Percentiles rank a stretch among this genome's conserved stretches.
Evolutionary conservation across 2,797 vertebrate genomes (phyloP).

Genomic region (Thunnus albacares): DNA sequence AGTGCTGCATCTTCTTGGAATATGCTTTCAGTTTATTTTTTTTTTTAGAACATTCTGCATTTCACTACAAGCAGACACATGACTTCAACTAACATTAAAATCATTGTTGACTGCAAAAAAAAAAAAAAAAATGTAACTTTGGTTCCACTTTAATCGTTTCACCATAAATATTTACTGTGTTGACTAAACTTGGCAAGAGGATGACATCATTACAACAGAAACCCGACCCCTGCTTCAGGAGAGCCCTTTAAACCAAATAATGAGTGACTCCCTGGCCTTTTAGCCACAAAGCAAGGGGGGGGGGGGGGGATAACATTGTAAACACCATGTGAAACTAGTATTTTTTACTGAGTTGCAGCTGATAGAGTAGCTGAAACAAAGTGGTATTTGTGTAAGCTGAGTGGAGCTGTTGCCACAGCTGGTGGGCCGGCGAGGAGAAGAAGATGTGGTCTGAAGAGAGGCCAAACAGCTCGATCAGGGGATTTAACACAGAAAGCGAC

Average conservation of each 20-base stretch:
- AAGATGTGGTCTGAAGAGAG: constrained; percentile 40
- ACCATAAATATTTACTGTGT: constrained; percentile 13
- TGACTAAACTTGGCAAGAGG: constrained; percentile 23
- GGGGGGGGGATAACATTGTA: constrained; percentile 32
- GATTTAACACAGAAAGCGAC: constrained; percentile 14
- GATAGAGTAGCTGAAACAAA: constrained; percentile 69
- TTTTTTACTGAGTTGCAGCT: constrained; percentile 46
- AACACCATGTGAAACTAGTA: constrained; percentile 49
- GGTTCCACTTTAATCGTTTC: background rate
- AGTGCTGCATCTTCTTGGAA: constrained; percentile 1
- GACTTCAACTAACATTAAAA: background rate
- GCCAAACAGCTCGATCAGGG: background rate
- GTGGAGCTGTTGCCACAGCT: constrained; percentile 70
- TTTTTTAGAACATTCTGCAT: background rate
- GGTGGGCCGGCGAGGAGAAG: constrained; percentile 36
- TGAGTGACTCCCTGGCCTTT: constrained; percentile 23
- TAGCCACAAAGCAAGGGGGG: constrained; percentile 4
- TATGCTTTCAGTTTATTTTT: background rate
- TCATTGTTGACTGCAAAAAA: background rate
- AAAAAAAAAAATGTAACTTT: background rate
- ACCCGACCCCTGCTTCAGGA: constrained; percentile 11
- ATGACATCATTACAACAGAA: constrained; percentile 42
- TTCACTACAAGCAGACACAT: background rate
- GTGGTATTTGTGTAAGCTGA: constrained; percentile 56
- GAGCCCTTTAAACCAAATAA: constrained; percentile 48